Conservation (phyloP, 2,113 vertebrate species). For the Atrichornis clamosus region DNA sequence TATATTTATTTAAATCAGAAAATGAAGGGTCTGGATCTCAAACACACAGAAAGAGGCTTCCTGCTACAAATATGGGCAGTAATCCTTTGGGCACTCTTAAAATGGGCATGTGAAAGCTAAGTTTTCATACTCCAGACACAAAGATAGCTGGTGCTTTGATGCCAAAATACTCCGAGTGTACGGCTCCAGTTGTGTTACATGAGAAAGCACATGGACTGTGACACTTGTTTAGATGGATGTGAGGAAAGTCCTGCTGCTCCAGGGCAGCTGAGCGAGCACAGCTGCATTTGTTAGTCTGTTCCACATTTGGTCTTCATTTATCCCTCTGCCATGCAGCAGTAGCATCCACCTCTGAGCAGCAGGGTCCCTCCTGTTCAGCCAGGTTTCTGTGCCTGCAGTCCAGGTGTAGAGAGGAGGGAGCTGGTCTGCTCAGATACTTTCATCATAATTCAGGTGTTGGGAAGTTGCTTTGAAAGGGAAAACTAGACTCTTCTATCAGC, state of each 20-base stretch:
- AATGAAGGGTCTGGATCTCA: not conserved
- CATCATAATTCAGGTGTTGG: not conserved
- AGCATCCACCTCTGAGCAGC: not conserved
- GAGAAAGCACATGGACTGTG: not conserved
- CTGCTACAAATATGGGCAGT: not conserved
- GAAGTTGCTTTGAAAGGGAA: not conserved
- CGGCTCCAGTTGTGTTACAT: fast-evolving
- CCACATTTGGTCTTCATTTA: not conserved
- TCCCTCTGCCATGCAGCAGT: not conserved
- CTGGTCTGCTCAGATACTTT: not conserved
- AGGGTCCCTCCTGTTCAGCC: not conserved
- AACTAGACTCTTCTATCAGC: not conserved
- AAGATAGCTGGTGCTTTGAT: not conserved
- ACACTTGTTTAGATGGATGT: not conserved
- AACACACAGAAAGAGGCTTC: not conserved
- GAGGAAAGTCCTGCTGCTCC: not conserved
- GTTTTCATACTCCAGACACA: not conserved
- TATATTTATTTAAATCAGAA: not conserved
- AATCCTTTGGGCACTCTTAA: not conserved
- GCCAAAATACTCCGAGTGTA: not conserved
- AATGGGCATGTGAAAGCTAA: not conserved
- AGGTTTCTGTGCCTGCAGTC: not conserved
- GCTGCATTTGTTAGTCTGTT: not conserved
- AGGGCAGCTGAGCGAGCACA: not conserved
- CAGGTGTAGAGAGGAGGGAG: not conserved